Conservation (phyloP, 2,113 vertebrate species). For the Gobiocypris rarus region DNA sequence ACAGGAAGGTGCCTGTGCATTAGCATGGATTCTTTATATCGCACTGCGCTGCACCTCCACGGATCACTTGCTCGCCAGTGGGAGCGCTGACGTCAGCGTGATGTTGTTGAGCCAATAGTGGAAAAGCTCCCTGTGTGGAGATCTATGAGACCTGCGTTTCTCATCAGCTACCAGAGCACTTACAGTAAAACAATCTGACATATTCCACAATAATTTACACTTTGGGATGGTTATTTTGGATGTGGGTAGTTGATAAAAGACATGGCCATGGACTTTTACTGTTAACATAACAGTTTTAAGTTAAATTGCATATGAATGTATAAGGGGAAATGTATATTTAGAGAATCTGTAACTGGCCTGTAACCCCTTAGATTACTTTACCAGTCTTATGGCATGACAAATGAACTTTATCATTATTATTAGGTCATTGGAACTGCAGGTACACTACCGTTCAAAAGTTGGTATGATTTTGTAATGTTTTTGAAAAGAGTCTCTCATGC, state of each 20-base stretch:
- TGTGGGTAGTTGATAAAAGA: background rate
- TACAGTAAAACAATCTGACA: background rate
- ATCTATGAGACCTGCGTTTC: conserved; percentile 17
- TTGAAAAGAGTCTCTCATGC: background rate
- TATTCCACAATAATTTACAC: conserved; percentile 10
- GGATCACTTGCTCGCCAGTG: conserved; percentile 21
- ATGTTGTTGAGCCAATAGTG: conserved; percentile 28
- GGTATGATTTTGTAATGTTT: background rate
- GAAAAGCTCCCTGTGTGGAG: conserved; percentile 31
- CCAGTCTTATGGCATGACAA: background rate
- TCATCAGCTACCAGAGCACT: conserved; percentile 2
- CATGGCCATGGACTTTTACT: background rate
- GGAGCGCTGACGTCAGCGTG: conserved; percentile 13
- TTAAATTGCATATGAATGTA: background rate
- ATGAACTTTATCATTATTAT: background rate
- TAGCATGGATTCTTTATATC: conserved; percentile 33
- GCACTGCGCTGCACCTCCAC: conserved; percentile 24
- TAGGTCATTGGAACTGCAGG: background rate
- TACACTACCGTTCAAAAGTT: background rate
- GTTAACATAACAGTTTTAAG: background rate
- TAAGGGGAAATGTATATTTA: background rate
- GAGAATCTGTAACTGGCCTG: background rate
- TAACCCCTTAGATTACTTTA: too few relatives aligned
- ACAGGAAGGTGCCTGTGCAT: conserved; percentile 27
- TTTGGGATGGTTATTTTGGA: background rate